A percentile compares a stretch with the other conserved stretches of the same genome.
Conservation (phyloP, 2,113 vertebrate species). For the Hydrolagus affinis region DNA sequence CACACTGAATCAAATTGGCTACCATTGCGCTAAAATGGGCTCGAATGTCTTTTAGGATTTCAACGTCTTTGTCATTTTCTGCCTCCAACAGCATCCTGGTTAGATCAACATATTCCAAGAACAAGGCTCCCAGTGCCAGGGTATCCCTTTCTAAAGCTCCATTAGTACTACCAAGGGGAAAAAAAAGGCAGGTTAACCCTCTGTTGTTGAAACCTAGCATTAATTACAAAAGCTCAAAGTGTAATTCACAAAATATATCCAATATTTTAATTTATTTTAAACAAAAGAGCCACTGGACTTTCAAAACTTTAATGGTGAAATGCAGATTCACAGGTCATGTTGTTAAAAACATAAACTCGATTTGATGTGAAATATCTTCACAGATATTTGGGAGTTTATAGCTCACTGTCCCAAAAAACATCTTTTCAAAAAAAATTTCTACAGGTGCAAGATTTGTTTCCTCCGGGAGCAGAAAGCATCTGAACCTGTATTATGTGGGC, state of each 20-base stretch:
- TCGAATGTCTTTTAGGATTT: slow-evolving; percentile 93
- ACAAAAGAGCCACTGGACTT: not conserved
- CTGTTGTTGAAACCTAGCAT: not conserved
- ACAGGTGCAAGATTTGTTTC: too few relatives aligned
- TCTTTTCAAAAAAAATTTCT: too few relatives aligned
- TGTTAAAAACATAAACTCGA: too few relatives aligned
- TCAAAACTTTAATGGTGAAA: not conserved
- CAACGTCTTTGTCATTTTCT: slow-evolving; percentile 93
- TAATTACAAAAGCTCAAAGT: not conserved
- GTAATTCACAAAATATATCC: not conserved
- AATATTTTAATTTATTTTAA: not conserved
- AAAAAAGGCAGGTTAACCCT: slow-evolving; percentile 25
- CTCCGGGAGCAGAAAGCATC: too few relatives aligned
- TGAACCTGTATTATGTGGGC: not conserved
- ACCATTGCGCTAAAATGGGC: slow-evolving; percentile 93
- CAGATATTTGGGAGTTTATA: too few relatives aligned
- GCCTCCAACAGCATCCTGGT: slow-evolving; percentile 96
- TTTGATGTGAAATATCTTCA: too few relatives aligned
- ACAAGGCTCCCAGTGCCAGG: slow-evolving; percentile 82
- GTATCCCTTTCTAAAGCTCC: slow-evolving; percentile 91
- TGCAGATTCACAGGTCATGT: not conserved
- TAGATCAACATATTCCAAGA: slow-evolving; percentile 92
- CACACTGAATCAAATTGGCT: slow-evolving; percentile 91
- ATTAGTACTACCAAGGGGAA: slow-evolving; percentile 66
- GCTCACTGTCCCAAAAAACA: too few relatives aligned